A percentile compares a stretch with the other conserved stretches of the same genome.
These are phyloP conservation scores for Selenia dentaria DNA, from an alignment of 2,888 invertebrate genomes.

Conservation along the genomic window DNA sequence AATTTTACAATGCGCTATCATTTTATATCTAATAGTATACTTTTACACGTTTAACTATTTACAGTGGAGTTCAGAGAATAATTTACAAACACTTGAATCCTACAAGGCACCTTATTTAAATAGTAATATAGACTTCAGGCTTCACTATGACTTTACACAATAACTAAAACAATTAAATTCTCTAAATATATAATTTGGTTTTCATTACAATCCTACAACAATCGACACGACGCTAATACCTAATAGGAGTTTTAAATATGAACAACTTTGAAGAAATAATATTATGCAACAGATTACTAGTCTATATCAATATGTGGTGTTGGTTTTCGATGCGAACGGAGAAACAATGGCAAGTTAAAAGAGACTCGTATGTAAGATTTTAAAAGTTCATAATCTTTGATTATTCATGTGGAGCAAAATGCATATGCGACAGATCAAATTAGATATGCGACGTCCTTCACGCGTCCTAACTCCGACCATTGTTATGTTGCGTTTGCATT, in stretches of 20 bases:
- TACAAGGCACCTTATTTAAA: slow-evolving; percentile 82
- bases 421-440: slow-evolving; percentile 77
- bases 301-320: slow-evolving; percentile 62
- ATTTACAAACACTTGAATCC: slow-evolving; percentile 79
- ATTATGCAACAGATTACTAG: slow-evolving; percentile 82
- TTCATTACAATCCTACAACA: slow-evolving; percentile 82
- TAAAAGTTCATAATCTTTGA: slow-evolving; percentile 64
- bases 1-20: slow-evolving; percentile 71
- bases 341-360: slow-evolving; percentile 51
- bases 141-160: slow-evolving; percentile 82
- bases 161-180: slow-evolving; percentile 81
- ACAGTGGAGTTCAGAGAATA: slow-evolving; percentile 79
- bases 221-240: slow-evolving; percentile 78
- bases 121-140: slow-evolving; percentile 80
- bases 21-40: slow-evolving; percentile 78
- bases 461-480: slow-evolving; percentile 83
- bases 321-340: slow-evolving; percentile 54
- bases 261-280: slow-evolving; percentile 81
- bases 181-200: slow-evolving; percentile 84
- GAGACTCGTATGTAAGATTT: no score
- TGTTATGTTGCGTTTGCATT: slow-evolving; percentile 79
- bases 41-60: slow-evolving; percentile 77
- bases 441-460: slow-evolving; percentile 82
- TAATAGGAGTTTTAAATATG: slow-evolving; percentile 83
- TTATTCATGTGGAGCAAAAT: slow-evolving; percentile 81